Percentiles rank a stretch among this genome's conserved stretches.
These are phyloP conservation scores for Quadroppia sp. DNA, from an alignment of 2,888 invertebrate genomes.

Conservation along the genomic window DNA sequence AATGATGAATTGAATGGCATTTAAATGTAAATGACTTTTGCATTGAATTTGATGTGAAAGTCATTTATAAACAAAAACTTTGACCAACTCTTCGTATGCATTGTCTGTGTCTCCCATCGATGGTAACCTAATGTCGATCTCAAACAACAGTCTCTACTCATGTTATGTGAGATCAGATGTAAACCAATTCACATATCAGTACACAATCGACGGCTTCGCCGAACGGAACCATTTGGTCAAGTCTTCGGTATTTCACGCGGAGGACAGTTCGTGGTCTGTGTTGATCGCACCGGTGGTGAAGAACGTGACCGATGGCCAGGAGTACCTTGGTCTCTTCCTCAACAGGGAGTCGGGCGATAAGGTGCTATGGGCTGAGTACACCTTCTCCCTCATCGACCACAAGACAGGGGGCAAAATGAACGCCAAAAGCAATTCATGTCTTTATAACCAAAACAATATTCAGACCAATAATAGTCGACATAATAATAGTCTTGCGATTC, in stretches of 20 bases:
- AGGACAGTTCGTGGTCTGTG: constrained; percentile 23
- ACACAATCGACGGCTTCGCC: background rate
- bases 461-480: background rate
- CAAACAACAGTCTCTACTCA: constrained; percentile 4
- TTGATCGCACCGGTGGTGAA: background rate
- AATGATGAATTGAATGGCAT: no score
- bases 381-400: background rate
- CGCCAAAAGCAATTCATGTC: background rate
- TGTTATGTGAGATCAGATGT: constrained; percentile 17
- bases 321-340: background rate
- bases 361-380: background rate
- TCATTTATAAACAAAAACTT: no score
- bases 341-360: constrained; percentile 17
- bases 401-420: background rate
- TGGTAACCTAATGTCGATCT: constrained; percentile 10
- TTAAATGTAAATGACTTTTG: no score
- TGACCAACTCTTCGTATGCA: background rate
- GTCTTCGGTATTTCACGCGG: constrained; percentile 14
- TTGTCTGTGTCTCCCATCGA: background rate
- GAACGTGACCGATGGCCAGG: constrained; percentile 12
- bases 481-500: background rate
- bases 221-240: constrained; percentile 18
- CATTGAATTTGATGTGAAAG: background rate
- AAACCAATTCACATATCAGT: constrained; percentile 16
- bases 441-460: background rate